These are phyloP conservation scores for Synchiropus splendidus DNA, from an alignment of 2,113 vertebrate genomes.

Conservation along the genomic window DNA sequence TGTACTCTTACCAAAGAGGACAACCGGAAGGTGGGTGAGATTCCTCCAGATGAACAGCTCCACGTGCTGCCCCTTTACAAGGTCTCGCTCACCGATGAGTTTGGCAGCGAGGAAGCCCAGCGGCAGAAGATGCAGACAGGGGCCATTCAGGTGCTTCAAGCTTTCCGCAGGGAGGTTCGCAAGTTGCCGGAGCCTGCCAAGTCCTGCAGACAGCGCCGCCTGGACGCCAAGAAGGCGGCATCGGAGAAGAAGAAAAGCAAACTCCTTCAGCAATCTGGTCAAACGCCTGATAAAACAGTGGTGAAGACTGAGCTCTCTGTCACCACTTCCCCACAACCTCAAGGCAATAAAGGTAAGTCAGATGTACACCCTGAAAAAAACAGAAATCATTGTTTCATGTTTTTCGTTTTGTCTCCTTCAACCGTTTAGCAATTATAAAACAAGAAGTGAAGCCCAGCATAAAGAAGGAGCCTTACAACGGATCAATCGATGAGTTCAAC, in stretches of 20 bases:
- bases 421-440: slow-evolving; percentile 63
- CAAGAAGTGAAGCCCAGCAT: slow-evolving; percentile 82
- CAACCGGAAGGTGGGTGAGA: slow-evolving; percentile 81
- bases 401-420: slow-evolving; percentile 9
- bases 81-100: slow-evolving; percentile 81
- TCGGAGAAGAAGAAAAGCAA: slow-evolving; percentile 90
- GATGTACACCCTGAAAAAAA: neutral
- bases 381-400: neutral
- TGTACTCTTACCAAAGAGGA: slow-evolving; percentile 96
- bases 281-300: slow-evolving; percentile 78
- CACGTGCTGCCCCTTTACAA: slow-evolving; percentile 95
- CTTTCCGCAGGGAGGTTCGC: slow-evolving; percentile 88
- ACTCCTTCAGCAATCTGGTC: slow-evolving; percentile 78
- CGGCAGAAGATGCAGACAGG: slow-evolving; percentile 81
- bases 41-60: slow-evolving; percentile 89
- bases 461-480: slow-evolving; percentile 77
- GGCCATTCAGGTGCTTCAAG: slow-evolving; percentile 88
- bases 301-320: slow-evolving; percentile 63
- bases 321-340: slow-evolving; percentile 48
- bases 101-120: slow-evolving; percentile 85
- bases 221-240: slow-evolving; percentile 86
- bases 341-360: slow-evolving; percentile 63
- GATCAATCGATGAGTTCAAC: slow-evolving; percentile 72
- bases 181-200: slow-evolving; percentile 92
- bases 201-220: slow-evolving; percentile 86